Evolutionary conservation across 2,797 vertebrate genomes (phyloP), one percentile per base, ranked within the genome.

Genomic region (Coreius guichenoti): DNA sequence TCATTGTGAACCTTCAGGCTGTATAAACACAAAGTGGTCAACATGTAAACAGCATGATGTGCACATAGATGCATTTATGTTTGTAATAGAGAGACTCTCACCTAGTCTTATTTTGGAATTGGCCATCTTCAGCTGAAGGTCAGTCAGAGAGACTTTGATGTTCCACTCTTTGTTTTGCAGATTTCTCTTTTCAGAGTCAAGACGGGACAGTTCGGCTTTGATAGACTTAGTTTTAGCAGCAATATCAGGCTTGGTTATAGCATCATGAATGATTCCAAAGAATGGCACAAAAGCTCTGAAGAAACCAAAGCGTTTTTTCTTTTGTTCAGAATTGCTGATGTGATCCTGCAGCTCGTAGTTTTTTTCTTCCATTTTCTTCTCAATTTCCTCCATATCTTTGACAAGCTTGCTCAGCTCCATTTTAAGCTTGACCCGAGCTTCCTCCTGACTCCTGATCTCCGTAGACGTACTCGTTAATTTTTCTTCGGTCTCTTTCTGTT

Each of bases 401-500:
- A 1, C 3, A 5, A 2, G 4, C 3, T 23, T 6, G 5, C 1
- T 26, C 14, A 65, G 45, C 4, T 73, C 3, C 13, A 1, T 14
- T 5, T 79, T 17, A 11, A 49, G 8, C 2, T 65, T 8, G 0
- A 1, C 26, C 58, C 54, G 0, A 0, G 16, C 5, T 0, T 23
- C 0, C 23, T 51, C 5, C 23, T 43, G 31, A 49, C 2, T 13
- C 31, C 45, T 6, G 3, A 47, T 11, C 45, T 79, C 36, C 0
- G 43, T 2, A 5, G 68, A 43, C 2, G 14, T 2, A 8, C 54
- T 14, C 1, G 0, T 5, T 54, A 4, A 2, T 5, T 43, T 8
- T 0, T 43, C 29, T 77, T 29, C 7, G 1, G 23, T 74, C 33
- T 74, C n/a, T 12, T 5, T 9, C 19, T 86, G 63, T 67, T 74